Base-by-base conservation (phyloP, 2,888 invertebrate genomes). In the Torymus tubicola region DNA sequence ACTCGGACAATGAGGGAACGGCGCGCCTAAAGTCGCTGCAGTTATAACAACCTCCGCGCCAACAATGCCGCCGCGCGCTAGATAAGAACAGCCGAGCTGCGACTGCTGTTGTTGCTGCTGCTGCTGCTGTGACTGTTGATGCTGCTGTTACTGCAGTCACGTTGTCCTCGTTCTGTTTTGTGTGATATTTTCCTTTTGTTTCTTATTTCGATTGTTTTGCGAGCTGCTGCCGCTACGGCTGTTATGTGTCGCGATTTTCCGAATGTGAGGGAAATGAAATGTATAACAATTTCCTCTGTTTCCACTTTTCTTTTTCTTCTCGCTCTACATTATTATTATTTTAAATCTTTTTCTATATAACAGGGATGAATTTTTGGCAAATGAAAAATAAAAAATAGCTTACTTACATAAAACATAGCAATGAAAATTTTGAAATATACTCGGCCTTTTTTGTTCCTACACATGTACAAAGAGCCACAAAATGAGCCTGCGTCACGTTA, bases 31-130 rank as follows among this genome's bases (percentile, higher is more conserved):
- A 85, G 86, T 86, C 85, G 84, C 85, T 85, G 42, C 42, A 42
- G 42, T 42, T 42, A 42, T 87, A 87, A 87, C 87, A 87, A 86
- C 86, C 86, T 83, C 72, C 83, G 84, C 84, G 69, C 83, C 81
- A 86, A 86, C 84, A 86, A 82, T 84, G 84, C 55, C 61, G 79
- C 21, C 42, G 8, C 42, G 63, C 83, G 84, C 83, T 86, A 86
- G 87, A 87, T 87, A 86, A 87, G 86, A 86, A 82, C 84, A 77
- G 60, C 76, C 55, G 16, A 24, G 14, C 31, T 58, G n/a, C 12
- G 5, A 21, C 50, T 58, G 50, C 42, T 18, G 65, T 75, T 68
- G 77, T 67, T 11, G 14, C n/a, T 58, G 14, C 16, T 13, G 50
- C 50, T 58, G 18, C 42, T 18, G 61, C 78, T 68, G 77, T 61